Evolutionary conservation across 2,888 invertebrate genomes (phyloP), one percentile per base, ranked within the genome.

Genomic region (Germaria angustata): DNA sequence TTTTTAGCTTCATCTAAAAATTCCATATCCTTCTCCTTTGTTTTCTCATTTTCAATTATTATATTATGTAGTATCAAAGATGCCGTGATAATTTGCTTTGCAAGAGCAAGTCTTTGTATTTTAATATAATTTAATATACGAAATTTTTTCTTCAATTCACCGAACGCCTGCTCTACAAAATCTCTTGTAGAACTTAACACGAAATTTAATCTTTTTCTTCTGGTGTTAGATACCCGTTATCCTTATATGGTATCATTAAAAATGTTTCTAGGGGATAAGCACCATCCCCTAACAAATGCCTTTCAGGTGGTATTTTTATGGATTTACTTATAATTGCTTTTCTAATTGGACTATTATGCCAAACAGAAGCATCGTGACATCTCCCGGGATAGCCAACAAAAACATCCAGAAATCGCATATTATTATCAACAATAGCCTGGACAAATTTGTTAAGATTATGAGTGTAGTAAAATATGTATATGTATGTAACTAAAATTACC

Each of bases 101-200:
- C 63, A 7, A 39, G 24, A 28, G 69, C 44, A 11, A 76, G 15
- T 15, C 69, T 46, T 17, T 9, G 20, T 9, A 69, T 44, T 39
- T 69, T 63, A 15, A 80, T 49, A 36, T 22, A 69, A 15, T 41
- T 44, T 57, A 80, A 46, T 63, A 69, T 76, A 55, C 65, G 15
- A 44, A 73, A 76, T 32, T 69, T 80, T 20, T 61, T 61, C 69
- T 75, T 76, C 17, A 76, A 32, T 44, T 53, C 41, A 13, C 63
- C 80, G 9, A 78, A 78, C n/a, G 53, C 73, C 20, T 59, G 61
- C 36, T 77, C 68, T n/a, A 71, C 55, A 36, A 51, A 71, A 32
- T 68, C 80, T 51, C 61, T 59, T 44, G 73, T 73, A n/a, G 69
- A 68, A 71, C 80, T 80, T 44, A 69, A 65, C 24, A 68, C 63